Base-by-base conservation (phyloP, 2,888 invertebrate species). In the Notocelia uddmanniana region DNA sequence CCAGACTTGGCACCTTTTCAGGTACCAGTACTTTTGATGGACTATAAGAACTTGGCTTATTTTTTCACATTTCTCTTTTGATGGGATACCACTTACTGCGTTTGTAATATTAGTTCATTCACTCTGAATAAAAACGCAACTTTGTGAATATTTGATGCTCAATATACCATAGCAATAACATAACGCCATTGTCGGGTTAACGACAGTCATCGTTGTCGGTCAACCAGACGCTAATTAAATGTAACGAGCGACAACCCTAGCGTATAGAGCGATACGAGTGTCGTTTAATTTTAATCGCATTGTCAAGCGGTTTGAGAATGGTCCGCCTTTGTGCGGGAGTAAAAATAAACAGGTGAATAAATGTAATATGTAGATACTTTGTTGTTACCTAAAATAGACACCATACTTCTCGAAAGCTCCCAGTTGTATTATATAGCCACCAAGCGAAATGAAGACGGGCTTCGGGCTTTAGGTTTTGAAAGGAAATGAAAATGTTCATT, bases 221-320 rank as follows among this genome's bases (percentile, higher is more conserved):
- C 69, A 68, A 54, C 68, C 60, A 57, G 37, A 50, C n/a, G 48
- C 26, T 59, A 52, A 70, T 64, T 52, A 66, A 70, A 70, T 60
- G 59, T 71, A 60, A 66, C 66, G 66, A 55, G 45, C 26, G 31
- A 23, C 59, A 71, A 11, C 71, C 66, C 71, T 71, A 66, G 70
- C 31, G 62, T 45, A 54, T 54, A 71, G 59, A 55, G 66, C 45
- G 45, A 59, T 52, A 52, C 59, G 64, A 59, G 70, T 59, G 34
- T 54, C 57, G 57, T 58, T 67, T 34, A 66, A 52, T 71, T 71
- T 69, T 71, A 71, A 71, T 66, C 45, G 59, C 19, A 21, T 52
- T 69, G 66, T 66, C 45, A 64, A 52, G 59, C 26, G 57, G 41
- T 63, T 45, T 58, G 23, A 34, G 45, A 59, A 66, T 71, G 34